phyloP scores from a whole-genome alignment of 2,797 vertebrate species.

The Myotis daubentonii region DNA sequence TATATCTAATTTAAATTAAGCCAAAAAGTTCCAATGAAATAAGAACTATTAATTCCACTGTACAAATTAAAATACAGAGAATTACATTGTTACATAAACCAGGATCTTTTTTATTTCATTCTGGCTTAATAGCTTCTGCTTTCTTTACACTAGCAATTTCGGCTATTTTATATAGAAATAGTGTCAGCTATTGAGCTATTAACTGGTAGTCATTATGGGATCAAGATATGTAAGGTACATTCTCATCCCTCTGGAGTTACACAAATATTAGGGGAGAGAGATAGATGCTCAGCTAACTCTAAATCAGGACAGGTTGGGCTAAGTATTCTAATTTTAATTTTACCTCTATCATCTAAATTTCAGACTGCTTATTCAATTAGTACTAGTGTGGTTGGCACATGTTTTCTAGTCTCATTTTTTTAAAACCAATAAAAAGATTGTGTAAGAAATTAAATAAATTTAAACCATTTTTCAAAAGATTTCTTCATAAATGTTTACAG shows the following conservation, averaged over 20 bases:
- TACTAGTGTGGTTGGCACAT: neutral
- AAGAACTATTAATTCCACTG: neutral
- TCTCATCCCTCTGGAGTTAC: neutral
- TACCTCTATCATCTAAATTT: neutral
- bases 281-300: neutral
- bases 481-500: neutral
- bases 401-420: neutral
- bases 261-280: neutral
- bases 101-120: neutral
- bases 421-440: neutral
- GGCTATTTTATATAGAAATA: neutral
- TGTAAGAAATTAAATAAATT: neutral
- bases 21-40: neutral
- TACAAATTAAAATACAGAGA: constrained; percentile 26
- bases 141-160: neutral
- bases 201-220: neutral
- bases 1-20: neutral
- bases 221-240: neutral
- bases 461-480: neutral
- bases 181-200: neutral
- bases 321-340: neutral
- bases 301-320: neutral
- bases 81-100: neutral
- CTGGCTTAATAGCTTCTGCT: neutral
- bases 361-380: neutral